Evolutionary conservation across 2,797 vertebrate genomes (phyloP).

Genomic region (Sebastes vulpes): DNA sequence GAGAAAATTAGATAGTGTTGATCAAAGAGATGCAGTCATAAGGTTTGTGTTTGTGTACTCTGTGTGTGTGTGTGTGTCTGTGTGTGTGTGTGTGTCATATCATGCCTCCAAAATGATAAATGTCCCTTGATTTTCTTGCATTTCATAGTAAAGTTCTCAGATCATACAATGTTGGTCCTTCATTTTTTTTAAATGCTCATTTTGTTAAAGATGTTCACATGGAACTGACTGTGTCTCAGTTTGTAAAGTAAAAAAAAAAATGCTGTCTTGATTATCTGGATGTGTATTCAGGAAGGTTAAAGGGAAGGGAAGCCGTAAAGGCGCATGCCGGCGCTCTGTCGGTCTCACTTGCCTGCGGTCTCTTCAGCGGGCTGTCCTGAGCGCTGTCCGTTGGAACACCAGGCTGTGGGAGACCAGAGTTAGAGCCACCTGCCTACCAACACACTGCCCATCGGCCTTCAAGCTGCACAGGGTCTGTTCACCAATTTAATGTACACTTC

Average conservation of each 20-base stretch:
- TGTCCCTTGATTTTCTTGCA: neutral
- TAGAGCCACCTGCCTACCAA: constrained; percentile 76
- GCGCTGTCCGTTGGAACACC: constrained; percentile 83
- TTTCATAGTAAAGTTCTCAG: neutral
- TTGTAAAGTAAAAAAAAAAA: neutral
- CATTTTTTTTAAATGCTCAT: neutral
- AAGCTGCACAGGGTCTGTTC: neutral
- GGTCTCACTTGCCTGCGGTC: constrained; percentile 87
- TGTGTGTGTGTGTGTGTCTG: neutral
- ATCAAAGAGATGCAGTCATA: neutral
- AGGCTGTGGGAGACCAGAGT: constrained; percentile 85
- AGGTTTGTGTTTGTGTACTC: neutral
- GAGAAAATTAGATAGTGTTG: constrained; percentile 5
- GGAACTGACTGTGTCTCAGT: neutral
- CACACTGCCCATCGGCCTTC: constrained; percentile 11
- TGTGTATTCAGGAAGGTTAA: constrained; percentile 10
- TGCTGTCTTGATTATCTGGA: neutral
- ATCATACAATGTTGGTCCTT: neutral
- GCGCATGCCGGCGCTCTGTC: constrained; percentile 79
- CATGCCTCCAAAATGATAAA: constrained; percentile 38
- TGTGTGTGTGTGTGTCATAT: neutral
- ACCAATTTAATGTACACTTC: neutral
- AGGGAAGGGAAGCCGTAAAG: constrained; percentile 28
- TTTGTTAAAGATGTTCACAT: neutral
- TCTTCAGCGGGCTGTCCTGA: constrained; percentile 87